phyloP scores from a whole-genome alignment of 1,140 invertebrate species.

The Araneus ventricosus region DNA sequence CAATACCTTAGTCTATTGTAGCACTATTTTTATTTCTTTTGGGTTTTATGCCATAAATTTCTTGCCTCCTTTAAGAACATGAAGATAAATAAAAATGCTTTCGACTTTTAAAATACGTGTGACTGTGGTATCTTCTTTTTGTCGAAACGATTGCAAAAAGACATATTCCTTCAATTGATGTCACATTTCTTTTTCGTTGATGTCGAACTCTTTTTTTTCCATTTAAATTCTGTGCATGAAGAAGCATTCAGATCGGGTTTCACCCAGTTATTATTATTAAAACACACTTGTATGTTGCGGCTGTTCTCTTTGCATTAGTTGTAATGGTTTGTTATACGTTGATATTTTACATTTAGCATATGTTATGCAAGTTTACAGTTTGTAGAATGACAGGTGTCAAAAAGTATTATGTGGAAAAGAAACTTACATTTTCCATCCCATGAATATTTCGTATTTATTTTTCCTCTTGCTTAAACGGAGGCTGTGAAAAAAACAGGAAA shows the following conservation, averaged over 20 bases:
- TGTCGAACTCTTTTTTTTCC: neutral
- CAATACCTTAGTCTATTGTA: slow-evolving; percentile 3
- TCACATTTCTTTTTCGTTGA: neutral
- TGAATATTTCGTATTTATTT: too few relatives aligned
- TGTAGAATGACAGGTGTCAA: too few relatives aligned
- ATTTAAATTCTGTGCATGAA: neutral
- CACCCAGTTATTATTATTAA: neutral
- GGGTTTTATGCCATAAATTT: neutral
- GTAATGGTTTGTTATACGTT: neutral
- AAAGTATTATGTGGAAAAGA: too few relatives aligned
- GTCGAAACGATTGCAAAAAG: neutral
- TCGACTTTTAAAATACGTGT: neutral
- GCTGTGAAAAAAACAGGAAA: too few relatives aligned
- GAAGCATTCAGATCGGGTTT: neutral
- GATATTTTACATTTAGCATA: neutral
- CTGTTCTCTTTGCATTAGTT: neutral
- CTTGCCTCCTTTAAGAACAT: neutral
- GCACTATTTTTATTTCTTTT: neutral
- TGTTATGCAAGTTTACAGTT: neutral
- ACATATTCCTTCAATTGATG: neutral
- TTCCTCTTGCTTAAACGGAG: too few relatives aligned
- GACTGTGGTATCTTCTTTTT: neutral
- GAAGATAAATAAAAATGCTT: neutral
- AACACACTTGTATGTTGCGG: neutral
- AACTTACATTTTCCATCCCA: too few relatives aligned